These are phyloP conservation scores for Montipora efflorescens DNA, from an alignment of 64 coral and sea anemone genomes.

Conservation along the genomic window DNA sequence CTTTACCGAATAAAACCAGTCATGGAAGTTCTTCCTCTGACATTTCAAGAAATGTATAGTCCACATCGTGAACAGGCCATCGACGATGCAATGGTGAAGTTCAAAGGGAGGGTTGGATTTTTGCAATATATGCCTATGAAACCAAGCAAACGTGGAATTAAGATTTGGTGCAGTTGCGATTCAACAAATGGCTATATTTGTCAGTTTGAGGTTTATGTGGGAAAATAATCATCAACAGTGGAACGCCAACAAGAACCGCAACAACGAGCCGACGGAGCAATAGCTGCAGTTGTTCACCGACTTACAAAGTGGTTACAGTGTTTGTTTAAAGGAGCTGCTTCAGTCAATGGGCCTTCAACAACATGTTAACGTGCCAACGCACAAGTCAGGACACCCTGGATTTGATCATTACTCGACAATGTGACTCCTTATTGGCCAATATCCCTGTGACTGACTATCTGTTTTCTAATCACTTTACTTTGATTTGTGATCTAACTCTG, in stretches of 20 bases:
- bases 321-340: too few relatives aligned
- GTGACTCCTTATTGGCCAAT: too few relatives aligned
- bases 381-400: too few relatives aligned
- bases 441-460: neutral
- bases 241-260: too few relatives aligned
- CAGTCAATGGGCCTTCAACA: too few relatives aligned
- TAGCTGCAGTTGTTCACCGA: neutral
- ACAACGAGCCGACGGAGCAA: neutral
- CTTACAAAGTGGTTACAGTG: too few relatives aligned
- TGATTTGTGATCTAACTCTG: too few relatives aligned
- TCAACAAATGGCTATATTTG: conserved; percentile 48
- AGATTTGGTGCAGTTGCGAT: conserved; percentile 12
- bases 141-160: neutral
- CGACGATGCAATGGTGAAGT: conserved; percentile 70
- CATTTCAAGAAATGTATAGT: conserved; percentile 34
- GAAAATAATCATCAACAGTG: too few relatives aligned
- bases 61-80: conserved; percentile 31
- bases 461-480: too few relatives aligned
- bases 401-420: too few relatives aligned
- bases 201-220: conserved; percentile 21
- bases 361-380: too few relatives aligned
- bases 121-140: conserved; percentile 54
- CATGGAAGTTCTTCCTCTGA: conserved; percentile 25
- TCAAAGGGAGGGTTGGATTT: conserved; percentile 40
- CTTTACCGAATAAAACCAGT: conserved; percentile 25